Conservation (phyloP, 2,888 invertebrate genomes). For the Trissoscelio sp. region DNA sequence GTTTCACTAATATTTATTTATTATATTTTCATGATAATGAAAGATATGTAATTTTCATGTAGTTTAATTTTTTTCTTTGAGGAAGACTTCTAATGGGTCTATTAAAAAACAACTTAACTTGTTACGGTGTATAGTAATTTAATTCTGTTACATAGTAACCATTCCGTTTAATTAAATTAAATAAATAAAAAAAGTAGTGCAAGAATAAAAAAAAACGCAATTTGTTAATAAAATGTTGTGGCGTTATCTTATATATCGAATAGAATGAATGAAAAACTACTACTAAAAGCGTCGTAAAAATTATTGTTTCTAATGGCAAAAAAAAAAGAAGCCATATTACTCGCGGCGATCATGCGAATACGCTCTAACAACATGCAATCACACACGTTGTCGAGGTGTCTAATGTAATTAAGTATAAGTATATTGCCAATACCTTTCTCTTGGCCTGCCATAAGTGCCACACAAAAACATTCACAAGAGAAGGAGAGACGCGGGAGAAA, state of each 20-base stretch:
- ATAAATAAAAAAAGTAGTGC: neutral
- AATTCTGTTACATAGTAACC: neutral
- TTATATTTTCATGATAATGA: neutral
- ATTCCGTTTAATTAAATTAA: slow-evolving; percentile 1
- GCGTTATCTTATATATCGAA: too few species aligned
- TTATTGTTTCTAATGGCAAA: slow-evolving; percentile 10
- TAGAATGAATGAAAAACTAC: neutral
- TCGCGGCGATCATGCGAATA: slow-evolving; percentile 8
- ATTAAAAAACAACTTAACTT: too few species aligned
- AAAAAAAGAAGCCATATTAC: slow-evolving; percentile 19
- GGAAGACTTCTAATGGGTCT: too few species aligned
- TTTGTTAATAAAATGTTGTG: neutral
- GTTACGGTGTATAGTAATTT: too few species aligned
- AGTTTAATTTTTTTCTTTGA: neutral
- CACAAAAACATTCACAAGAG: slow-evolving; percentile 89
- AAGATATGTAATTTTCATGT: neutral
- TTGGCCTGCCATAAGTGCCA: slow-evolving; percentile 89
- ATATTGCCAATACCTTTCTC: slow-evolving; percentile 86
- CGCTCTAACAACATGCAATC: slow-evolving; percentile 69
- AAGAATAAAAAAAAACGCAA: neutral
- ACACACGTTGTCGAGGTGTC: slow-evolving; percentile 71
- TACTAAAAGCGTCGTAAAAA: neutral
- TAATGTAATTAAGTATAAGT: slow-evolving; percentile 82
- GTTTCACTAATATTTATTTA: neutral
- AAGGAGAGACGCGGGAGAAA: slow-evolving; percentile 88